Evolutionary conservation across 2,113 vertebrate genomes (phyloP), one percentile per base, ranked within the genome.

Genomic region (Okapia johnstoni): DNA sequence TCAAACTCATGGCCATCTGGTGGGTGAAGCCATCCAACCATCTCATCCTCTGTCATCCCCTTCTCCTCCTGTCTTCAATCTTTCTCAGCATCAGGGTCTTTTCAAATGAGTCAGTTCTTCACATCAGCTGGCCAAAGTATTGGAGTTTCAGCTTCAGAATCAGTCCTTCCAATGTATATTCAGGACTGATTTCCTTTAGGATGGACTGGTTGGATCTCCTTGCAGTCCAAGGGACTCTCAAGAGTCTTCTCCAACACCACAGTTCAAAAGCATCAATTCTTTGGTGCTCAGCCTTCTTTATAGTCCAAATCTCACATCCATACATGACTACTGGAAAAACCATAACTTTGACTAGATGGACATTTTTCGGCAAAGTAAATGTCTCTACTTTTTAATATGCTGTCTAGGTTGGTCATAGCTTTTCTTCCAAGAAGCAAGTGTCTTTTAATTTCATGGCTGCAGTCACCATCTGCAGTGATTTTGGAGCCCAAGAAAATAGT

Each of bases 231-330:
- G 66, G 9, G 11, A 23, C 66, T 40, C n/a, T 70, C 11, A 70
- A 70, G 19, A 70, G 66, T 40, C 66, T 70, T 70, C 5, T 23
- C n/a, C n/a, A 12, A 40, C 19, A 70, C 19, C 5, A 5, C n/a
- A 36, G 9, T 23, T 40, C 10, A 40, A 70, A 70, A 70, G 9
- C 66, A 70, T 70, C 66, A 70, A 23, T 70, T 40, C 66, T 70
- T 70, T 0, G 0, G 9, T 0, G 0, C 17, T 70, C n/a, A 70
- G 9, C n/a, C 36, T 70, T 70, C 63, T 23, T 70, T 12, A 40
- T 70, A 70, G n/a, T 23, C n/a, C 19, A 36, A 6, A 4, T 70
- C n/a, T 70, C n/a, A 70, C n/a, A 70, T 40, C 66, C 19, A 23
- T 70, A 70, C n/a, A 70, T 12, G 19, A 70, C 66, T 23, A 40